A percentile compares a stretch with the other conserved stretches of the same genome.
These are phyloP conservation scores for Harpalus rubripes DNA, from an alignment of 2,888 invertebrate genomes.

Conservation along the genomic window DNA sequence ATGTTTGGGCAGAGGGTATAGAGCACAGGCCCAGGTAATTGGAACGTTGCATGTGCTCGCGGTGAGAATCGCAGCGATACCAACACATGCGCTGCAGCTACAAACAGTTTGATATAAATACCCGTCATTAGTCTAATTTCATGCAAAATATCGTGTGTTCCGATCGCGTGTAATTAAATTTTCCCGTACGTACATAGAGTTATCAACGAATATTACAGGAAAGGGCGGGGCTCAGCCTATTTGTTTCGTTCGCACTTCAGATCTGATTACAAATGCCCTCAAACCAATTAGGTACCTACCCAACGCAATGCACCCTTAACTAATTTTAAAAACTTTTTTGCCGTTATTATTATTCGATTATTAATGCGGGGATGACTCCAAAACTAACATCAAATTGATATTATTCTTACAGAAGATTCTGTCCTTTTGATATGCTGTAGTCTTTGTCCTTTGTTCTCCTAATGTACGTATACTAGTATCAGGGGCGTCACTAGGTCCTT, in stretches of 20 bases:
- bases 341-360: no score
- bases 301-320: no score
- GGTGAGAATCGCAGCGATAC: constrained; percentile 59
- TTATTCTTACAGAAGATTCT: no score
- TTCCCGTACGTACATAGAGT: constrained; percentile 58
- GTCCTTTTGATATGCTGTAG: no score
- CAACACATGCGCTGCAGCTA: constrained; percentile 52
- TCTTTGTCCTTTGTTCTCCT: no score
- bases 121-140: constrained; percentile 66
- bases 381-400: no score
- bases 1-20: constrained; percentile 45
- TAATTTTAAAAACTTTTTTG: no score
- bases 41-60: constrained; percentile 59
- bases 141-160: constrained; percentile 64
- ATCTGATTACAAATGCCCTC: constrained; percentile 59
- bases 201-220: constrained; percentile 65
- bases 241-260: constrained; percentile 62
- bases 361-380: no score
- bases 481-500: no score
- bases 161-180: constrained; percentile 65
- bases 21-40: constrained; percentile 40
- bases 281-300: no score
- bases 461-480: no score
- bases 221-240: constrained; percentile 63
- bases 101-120: constrained; percentile 65